These are phyloP conservation scores for Drosophila lowei DNA, from an alignment of 1,140 invertebrate genomes.

Conservation along the genomic window DNA sequence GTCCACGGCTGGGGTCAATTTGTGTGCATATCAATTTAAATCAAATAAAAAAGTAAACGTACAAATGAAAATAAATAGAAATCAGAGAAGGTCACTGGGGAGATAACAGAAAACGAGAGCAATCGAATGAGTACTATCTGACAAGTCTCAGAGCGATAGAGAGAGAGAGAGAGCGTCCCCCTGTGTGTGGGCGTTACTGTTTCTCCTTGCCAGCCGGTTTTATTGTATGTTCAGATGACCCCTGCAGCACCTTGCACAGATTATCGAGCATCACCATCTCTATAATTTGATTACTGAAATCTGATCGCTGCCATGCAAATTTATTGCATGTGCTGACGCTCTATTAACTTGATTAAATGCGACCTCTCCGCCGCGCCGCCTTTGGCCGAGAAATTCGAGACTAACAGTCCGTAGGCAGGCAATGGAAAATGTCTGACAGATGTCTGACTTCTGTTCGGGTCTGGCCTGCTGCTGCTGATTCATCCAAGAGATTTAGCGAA, in stretches of 20 bases:
- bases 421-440: slow-evolving; percentile 39
- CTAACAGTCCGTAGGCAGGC: slow-evolving; percentile 25
- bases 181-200: slow-evolving; percentile 5
- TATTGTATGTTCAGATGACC: slow-evolving; percentile 2
- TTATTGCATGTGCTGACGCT: slow-evolving; percentile 46
- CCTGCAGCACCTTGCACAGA: slow-evolving; percentile 11
- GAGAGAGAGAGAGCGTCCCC: slow-evolving; percentile 4
- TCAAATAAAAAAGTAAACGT: slow-evolving; percentile 25
- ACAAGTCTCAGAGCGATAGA: not conserved
- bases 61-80: slow-evolving; percentile 24
- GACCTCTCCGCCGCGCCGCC: slow-evolving; percentile 31
- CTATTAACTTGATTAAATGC: slow-evolving; percentile 57
- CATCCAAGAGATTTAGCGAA: slow-evolving; percentile 19
- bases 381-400: slow-evolving; percentile 1
- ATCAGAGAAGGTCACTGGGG: slow-evolving; percentile 34
- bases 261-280: slow-evolving; percentile 47
- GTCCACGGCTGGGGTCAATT: slow-evolving; percentile 40
- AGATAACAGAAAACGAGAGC: slow-evolving; percentile 33
- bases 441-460: slow-evolving; percentile 52
- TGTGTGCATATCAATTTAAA: slow-evolving; percentile 52
- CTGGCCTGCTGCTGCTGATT: slow-evolving; percentile 31
- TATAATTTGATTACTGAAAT: slow-evolving; percentile 57
- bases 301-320: slow-evolving; percentile 49
- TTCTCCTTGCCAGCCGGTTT: slow-evolving; percentile 33
- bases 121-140: slow-evolving; percentile 1